These are phyloP conservation scores for Drepana arcuata DNA, from an alignment of 1,140 invertebrate genomes.

Conservation along the genomic window DNA sequence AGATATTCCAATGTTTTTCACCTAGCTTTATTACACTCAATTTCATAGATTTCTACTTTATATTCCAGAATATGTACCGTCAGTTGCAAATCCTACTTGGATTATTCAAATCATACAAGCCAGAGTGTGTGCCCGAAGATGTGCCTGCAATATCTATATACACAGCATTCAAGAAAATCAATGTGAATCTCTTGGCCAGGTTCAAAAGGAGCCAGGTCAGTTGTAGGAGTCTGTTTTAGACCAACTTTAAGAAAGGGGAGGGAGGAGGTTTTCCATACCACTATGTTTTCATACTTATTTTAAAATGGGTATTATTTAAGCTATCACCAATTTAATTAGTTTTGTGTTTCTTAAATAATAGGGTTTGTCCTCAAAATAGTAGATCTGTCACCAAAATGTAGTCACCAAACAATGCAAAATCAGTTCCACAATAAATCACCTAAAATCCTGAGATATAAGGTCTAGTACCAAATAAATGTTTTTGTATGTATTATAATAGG, in stretches of 20 bases:
- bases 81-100: constrained; percentile 54
- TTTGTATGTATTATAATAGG: no score
- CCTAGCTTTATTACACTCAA: no score
- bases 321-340: not conserved
- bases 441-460: no score
- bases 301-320: not conserved
- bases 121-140: constrained; percentile 62
- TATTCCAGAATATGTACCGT: constrained; percentile 44
- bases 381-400: no score
- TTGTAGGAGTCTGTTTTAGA: not conserved
- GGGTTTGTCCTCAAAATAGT: not conserved
- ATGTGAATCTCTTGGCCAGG: constrained; percentile 31
- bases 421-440: no score
- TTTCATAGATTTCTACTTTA: no score
- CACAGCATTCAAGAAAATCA: constrained; percentile 53
- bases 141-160: constrained; percentile 53
- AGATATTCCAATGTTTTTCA: no score
- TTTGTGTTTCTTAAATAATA: constrained; percentile 7
- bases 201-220: constrained; percentile 51
- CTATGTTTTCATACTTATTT: no score
- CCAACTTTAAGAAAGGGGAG: not conserved
- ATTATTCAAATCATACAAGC: constrained; percentile 65
- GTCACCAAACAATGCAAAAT: no score
- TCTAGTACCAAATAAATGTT: no score
- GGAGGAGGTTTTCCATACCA: no score